Evolutionary conservation across 2,888 invertebrate species (phyloP), one percentile per base, ranked within the genome.

Genomic region (Athetis lepigone): DNA sequence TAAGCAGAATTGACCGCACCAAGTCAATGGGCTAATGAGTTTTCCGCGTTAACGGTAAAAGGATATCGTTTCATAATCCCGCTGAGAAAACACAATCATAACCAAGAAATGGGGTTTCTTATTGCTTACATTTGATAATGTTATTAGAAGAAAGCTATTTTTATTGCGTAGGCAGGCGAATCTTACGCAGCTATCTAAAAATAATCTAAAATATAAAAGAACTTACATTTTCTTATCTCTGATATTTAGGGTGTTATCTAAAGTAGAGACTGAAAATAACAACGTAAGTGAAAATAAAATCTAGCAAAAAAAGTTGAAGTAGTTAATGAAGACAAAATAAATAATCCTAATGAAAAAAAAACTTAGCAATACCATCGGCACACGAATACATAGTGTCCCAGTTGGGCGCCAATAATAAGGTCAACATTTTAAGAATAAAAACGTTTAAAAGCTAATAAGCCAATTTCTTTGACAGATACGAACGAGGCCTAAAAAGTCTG

Each of bases 11-110:
- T 79, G 75, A 76, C 78, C 67, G 67, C 60, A 51, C 60, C 63
- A 61, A 81, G 82, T 79, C 82, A 83, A 81, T 81, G 85, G 82
- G 83, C 81, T 89, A 90, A 89, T 88, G 85, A 87, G 85, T 80
- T 87, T 86, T 85, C 79, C 85, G 81, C 85, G 87, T 86, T 86
- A 80, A 80, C 79, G 80, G 83, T 83, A 85, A 87, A 85, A 84
- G 82, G 80, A 83, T 85, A 85, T 84, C 78, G 75, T 75, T 80
- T 81, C 75, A 72, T 67, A 78, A 81, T 81, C 80, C 79, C 88
- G 81, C 83, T 59, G 77, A 85, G 86, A 83, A 82, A 86, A 88
- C 85, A 80, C 69, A 67, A 80, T 71, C 74, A 69, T 69, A 73
- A 60, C 71, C 57, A 51, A 69, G 63, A 67, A 80, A 80, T 74